Base-by-base conservation (phyloP, 2,888 invertebrate species). In the Chaitophorus viminalis region DNA sequence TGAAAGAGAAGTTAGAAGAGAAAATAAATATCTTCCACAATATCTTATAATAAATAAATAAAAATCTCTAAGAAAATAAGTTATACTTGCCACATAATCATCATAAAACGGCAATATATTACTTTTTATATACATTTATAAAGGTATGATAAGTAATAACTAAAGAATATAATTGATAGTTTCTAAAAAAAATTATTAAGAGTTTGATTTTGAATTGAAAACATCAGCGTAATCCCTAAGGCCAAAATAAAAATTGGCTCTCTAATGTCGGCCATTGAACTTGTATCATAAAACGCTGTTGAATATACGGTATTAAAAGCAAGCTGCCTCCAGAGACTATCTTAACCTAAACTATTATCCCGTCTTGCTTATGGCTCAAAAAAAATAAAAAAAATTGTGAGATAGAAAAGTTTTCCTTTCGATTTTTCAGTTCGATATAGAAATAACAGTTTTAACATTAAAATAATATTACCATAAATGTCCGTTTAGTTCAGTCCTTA, bases 381-480 rank as follows among this genome's bases (percentile, higher is more conserved):
- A 31, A 78, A 74, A 3, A 74, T 82, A 33, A 82, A 74, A 82
- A 33, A 82, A 74, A 82, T 54, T 74, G 14, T 17, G 29, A 70
- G 25, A 39, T 29, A 5, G 29, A 33, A 68, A 25, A 46, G 52
- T 72, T 81, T 81, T 25, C 18, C 29, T 39, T 39, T 5, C 33
- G 72, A 29, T 36, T 79, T 70, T 70, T 81, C 36, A 5, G 5
- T n/a, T 33, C 54, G 6, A 21, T 54, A 54, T 9, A 18, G 52
- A 70, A 52, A 46, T 39, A 29, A 29, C 31, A 31, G 17, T 29
- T 70, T 72, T 31, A 72, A 9, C n/a, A 81, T 81, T 31, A 81
- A n/a, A 68, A 81, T 65, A 39, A 36, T 18, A 54, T 68, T 81
- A 81, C n/a, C 68, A 68, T 81, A 39, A 82, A 72, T 21, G 33